Evolutionary conservation across 2,888 invertebrate genomes (phyloP), one percentile per base, ranked within the genome.

Genomic region (Dromius quadrimaculatus): DNA sequence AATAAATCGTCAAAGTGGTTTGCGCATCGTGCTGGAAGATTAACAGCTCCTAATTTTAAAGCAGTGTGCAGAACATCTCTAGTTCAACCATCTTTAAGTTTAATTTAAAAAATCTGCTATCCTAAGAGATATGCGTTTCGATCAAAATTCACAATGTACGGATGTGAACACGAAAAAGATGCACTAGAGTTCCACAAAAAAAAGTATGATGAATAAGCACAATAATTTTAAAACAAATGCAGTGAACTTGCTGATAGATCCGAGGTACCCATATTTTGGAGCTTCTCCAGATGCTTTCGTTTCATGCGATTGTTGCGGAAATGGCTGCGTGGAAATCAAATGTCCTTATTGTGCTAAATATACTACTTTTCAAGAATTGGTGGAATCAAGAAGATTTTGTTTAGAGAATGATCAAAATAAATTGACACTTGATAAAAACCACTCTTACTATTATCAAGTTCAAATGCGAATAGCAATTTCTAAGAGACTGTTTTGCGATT

Each of bases 261-360:
- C 34, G 3, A 8, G 15, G 2, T 59, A 34, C 6, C 34, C 59
- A 11, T 17, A 34, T 34, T 34, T 59, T 1, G 17, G 34, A 19
- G 59, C 59, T 2, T 59, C 59, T 5, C 59, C 59, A 17, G 59
- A 59, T 34, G 59, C 19, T 8, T 8, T 59, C 3, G 17, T 59
- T 4, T n/a, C 4, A 34, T 59, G 59, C 9, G 20, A 17, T 1
- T 59, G 34, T 11, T 59, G 34, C 15, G 34, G 59, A 1, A 2
- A 59, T 34, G 59, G 59, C 8, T 59, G 59, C 8, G 57, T 57
- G 8, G 57, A 57, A 32, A 34, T 57, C 1, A 59, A 59, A 20
- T 59, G 34, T n/a, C 59, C 59, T 9, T 59, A 6, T 59, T 34
- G 34, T 17, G 34, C 20, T 3, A 15, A 17, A 15, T 19, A 34